Evolutionary conservation across 1,140 invertebrate genomes (phyloP), one percentile per base, ranked within the genome.

Genomic region (Dendroctonus valens): DNA sequence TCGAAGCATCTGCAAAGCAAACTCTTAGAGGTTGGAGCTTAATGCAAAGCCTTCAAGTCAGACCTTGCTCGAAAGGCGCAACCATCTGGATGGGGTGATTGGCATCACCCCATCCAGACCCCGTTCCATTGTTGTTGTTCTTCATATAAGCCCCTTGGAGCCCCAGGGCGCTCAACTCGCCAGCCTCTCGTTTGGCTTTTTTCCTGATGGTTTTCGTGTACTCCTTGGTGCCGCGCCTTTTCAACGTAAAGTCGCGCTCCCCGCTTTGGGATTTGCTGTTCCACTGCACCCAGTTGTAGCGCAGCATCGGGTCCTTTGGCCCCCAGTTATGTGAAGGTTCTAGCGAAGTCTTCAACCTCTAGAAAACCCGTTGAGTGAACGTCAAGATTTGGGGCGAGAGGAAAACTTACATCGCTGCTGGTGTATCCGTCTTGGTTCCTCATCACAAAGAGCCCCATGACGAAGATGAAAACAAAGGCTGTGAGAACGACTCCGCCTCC

Each of bases 241-340:
- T 81, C 37, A 86, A 70, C 0, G 84, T 85, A 54, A 85, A 85
- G 69, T 86, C 84, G 15, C 82, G 73, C 54, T 82, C 79, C 0
- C 84, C 83, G 7, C 72, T 59, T 64, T 75, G 72, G 3, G 74
- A 71, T 64, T 77, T 77, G 37, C 70, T 74, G 39, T 76, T 76
- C 75, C 83, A 81, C 40, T 83, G 79, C 41, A 84, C 74, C 84
- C 84, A 86, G 58, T 82, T 83, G 72, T 86, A 83, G n/a, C 84
- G 77, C 37, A 81, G 79, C 62, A 86, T 85, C 8, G 85, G 84
- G 67, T 86, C 85, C 8, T 82, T 79, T 9, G 84, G 84, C 8
- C 85, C 85, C 85, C 85, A 86, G 60, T 86, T 83, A 5, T 83
- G 76, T 0, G 84, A 83, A 12, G 84, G 83, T 71, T 80, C 81